Evolutionary conservation across 2,888 invertebrate species (phyloP).

Genomic region (Drosophila borborema): DNA sequence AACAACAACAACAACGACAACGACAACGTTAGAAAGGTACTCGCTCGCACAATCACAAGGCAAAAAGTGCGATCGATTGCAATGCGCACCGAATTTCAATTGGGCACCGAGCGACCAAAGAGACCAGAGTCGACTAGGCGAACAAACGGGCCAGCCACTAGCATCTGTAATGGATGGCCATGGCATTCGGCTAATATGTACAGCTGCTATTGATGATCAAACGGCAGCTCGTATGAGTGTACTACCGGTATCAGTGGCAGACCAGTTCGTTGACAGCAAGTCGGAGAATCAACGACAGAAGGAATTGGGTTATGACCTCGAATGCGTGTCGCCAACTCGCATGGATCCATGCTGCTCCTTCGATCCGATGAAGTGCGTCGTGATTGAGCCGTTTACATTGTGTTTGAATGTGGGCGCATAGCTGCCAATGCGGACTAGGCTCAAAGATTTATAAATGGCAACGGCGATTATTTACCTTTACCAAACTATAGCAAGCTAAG

Average conservation of each 20-base stretch:
- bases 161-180: constrained; percentile 57
- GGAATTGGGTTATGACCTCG: constrained; percentile 83
- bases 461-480: not conserved
- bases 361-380: constrained; percentile 33
- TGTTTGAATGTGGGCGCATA: constrained; percentile 25
- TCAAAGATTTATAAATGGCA: not conserved
- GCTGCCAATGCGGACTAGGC: not conserved
- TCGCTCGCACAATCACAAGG: constrained; percentile 60
- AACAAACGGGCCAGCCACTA: constrained; percentile 13
- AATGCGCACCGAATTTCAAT: constrained; percentile 78
- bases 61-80: constrained; percentile 79
- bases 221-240: constrained; percentile 25
- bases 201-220: constrained; percentile 57
- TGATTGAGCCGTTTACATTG: constrained; percentile 66
- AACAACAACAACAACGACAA: constrained; percentile 22
- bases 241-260: constrained; percentile 15
- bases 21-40: constrained; percentile 72
- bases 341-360: constrained; percentile 19
- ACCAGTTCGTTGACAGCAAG: constrained; percentile 31
- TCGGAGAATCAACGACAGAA: constrained; percentile 47
- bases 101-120: constrained; percentile 47
- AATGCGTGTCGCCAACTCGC: constrained; percentile 74
- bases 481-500: not conserved
- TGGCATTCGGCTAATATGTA: constrained; percentile 55
- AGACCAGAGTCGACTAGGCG: constrained; percentile 13